These are phyloP conservation scores for Patella ulyssiponensis DNA, from an alignment of 2,888 invertebrate genomes.

Conservation along the genomic window DNA sequence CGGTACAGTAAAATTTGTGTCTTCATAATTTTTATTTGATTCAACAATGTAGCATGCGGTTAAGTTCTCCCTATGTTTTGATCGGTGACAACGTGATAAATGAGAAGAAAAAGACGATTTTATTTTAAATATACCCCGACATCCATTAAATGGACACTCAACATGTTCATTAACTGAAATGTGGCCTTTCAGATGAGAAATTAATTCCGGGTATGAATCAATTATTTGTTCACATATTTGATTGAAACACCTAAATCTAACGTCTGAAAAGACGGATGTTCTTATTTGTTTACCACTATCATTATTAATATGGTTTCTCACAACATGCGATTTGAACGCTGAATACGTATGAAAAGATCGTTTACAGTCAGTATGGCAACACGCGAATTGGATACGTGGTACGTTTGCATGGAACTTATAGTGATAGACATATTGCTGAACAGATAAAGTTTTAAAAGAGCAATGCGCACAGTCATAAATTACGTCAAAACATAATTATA, in stretches of 20 bases:
- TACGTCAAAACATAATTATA: too few relatives aligned
- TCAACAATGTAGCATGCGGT: background rate
- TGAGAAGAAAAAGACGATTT: background rate
- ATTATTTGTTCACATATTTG: background rate
- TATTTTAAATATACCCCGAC: background rate
- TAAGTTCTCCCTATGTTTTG: background rate
- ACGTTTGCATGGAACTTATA: constrained; percentile 6
- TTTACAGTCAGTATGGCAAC: background rate
- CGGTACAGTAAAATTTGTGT: background rate
- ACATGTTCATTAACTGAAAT: background rate
- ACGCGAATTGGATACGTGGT: background rate
- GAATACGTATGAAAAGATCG: constrained; percentile 8
- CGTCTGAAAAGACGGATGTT: background rate
- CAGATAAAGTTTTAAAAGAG: background rate
- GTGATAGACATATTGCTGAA: background rate
- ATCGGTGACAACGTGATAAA: background rate
- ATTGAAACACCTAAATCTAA: background rate
- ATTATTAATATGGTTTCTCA: background rate
- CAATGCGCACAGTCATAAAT: constrained; percentile 3
- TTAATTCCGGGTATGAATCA: background rate
- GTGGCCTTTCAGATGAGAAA: background rate
- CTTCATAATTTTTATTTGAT: background rate
- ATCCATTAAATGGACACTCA: background rate
- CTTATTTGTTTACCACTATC: background rate
- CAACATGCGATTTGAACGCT: constrained; percentile 11